Percentiles rank a stretch among this genome's conserved stretches.
phyloP scores from a whole-genome alignment of 2,888 invertebrate genomes.

The Lasioglossum calceatum region DNA sequence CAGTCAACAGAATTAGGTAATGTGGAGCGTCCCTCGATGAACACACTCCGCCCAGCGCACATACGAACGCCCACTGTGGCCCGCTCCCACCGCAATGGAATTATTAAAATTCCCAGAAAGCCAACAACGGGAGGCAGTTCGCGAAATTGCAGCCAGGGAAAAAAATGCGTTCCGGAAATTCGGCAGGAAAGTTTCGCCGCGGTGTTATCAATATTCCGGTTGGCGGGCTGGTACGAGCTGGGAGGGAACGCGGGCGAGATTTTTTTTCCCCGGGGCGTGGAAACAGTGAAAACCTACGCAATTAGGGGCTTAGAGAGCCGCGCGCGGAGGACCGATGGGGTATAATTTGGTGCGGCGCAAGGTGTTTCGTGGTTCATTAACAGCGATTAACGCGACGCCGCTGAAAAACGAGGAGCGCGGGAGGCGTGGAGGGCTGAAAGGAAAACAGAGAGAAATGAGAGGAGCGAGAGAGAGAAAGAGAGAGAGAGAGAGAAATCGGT shows the following conservation, averaged over 20 bases:
- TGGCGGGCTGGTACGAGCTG: background rate
- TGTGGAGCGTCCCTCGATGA: background rate
- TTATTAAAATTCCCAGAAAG: background rate
- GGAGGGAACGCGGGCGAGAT: background rate
- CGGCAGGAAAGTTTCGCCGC: background rate
- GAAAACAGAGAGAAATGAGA: background rate
- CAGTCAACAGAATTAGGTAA: background rate
- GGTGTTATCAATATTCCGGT: background rate
- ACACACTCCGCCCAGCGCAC: background rate
- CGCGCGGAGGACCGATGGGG: background rate
- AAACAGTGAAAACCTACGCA: background rate
- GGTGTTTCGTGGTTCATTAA: conserved; percentile 23
- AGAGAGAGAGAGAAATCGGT: background rate
- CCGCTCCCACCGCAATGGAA: background rate
- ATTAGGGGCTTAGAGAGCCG: background rate
- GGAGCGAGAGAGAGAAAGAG: background rate
- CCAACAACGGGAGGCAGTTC: background rate
- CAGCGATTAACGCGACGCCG: background rate
- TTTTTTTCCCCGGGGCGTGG: background rate
- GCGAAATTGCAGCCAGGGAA: background rate
- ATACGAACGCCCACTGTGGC: background rate
- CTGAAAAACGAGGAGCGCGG: background rate
- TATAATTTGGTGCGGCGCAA: background rate
- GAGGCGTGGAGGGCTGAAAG: background rate
- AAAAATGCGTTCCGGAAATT: background rate